Base-by-base conservation (phyloP, 2,888 invertebrate genomes). In the Hipparchia sbordonii region DNA sequence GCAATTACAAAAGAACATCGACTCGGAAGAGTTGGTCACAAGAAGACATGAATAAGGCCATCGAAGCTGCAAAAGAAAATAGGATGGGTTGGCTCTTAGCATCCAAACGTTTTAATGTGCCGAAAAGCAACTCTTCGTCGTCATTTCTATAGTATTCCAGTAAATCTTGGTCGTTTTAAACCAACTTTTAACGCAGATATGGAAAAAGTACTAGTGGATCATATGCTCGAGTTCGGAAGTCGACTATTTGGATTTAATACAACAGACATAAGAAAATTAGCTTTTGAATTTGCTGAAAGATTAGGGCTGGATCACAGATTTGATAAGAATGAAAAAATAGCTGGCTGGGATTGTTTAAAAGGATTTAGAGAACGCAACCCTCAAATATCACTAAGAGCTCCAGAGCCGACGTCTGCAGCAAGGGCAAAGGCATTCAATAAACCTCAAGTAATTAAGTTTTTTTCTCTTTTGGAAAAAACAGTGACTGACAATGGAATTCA, bases 381-480 rank as follows among this genome's bases (percentile, higher is more conserved):
- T 9, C 23, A 65, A 56, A 72, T 74, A 23, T 72, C 73, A 67
- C 70, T 73, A 10, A 61, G 77, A 23, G 68, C 57, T 48, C 77
- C 75, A 8, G 72, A 73, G 68, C 61, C 72, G 61, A 75, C 74
- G 23, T 75, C 75, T 54, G 77, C 71, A 70, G 77, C 74, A 33
- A 71, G 75, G 74, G 74, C 72, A 33, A 67, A 61, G 61, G 73
- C 67, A 51, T 77, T 74, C 67, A 77, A 77, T 48, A 75, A 69
- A 68, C 69, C 68, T 6, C 72, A 71, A 60, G 75, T 75, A 8
- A 12, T 54, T 56, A 74, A 57, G 33, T 75, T 74, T 57, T 75
- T 72, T 51, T 48, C 13, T 39, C 71, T 75, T 62, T 62, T 75
- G 65, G 67, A 56, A 60, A 57, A 72, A 8, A 7, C 65, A 13